Conservation (phyloP, 2,888 invertebrate genomes). For the Rugalucina vietnamica region DNA sequence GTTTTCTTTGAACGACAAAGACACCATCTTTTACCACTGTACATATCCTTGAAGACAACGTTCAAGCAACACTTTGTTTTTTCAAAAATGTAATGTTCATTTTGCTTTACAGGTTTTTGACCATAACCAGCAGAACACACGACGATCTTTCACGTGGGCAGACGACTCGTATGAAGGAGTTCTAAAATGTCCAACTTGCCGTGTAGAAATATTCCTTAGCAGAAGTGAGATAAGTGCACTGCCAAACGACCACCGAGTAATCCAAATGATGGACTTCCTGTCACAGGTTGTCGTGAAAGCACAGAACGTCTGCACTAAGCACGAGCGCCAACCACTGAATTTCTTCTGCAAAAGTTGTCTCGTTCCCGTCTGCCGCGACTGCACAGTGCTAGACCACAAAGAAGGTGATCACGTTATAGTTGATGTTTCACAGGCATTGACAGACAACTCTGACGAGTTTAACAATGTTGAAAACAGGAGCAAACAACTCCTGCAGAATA, state of each 20-base stretch:
- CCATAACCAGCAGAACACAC: conserved; percentile 72
- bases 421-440: conserved; percentile 75
- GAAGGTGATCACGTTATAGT: conserved; percentile 74
- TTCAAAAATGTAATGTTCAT: conserved; percentile 60
- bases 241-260: conserved; percentile 79
- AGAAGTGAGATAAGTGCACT: conserved; percentile 73
- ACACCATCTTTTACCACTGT: too few species aligned
- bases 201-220: conserved; percentile 78
- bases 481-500: conserved; percentile 70
- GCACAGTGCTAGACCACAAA: conserved; percentile 79
- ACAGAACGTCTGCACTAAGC: conserved; percentile 77
- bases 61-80: too few species aligned
- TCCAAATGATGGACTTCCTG: conserved; percentile 80
- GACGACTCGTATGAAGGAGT: conserved; percentile 74
- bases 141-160: conserved; percentile 66
- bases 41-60: too few species aligned
- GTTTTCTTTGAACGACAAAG: too few species aligned
- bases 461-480: conserved; percentile 71
- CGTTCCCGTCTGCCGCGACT: conserved; percentile 78
- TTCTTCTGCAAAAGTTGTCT: conserved; percentile 79
- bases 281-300: conserved; percentile 75
- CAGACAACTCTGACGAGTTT: conserved; percentile 74
- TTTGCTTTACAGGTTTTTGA: conserved; percentile 77
- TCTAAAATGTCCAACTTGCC: conserved; percentile 79
- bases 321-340: conserved; percentile 78